Evolutionary conservation across 2,797 vertebrate genomes (phyloP), one percentile per base, ranked within the genome.

Genomic region (Danio albolineatus): DNA sequence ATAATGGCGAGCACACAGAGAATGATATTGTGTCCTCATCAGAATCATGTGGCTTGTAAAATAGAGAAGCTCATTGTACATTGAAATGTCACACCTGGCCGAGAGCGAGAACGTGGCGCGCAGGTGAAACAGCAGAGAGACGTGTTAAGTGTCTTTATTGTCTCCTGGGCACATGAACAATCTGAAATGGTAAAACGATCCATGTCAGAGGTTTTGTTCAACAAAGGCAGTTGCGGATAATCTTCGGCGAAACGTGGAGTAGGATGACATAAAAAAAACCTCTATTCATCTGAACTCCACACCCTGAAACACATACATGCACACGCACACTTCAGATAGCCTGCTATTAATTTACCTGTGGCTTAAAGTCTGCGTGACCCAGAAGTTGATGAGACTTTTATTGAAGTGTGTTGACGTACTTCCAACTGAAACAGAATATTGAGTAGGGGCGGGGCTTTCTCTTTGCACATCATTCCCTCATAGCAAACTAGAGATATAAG

Each of bases 21-120:
- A 62, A 60, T 78, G 28, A 49, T 59, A 57, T 60, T 80, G 53
- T 60, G 57, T 59, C 39, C 57, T 41, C 65, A 65, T 78, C 16
- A 80, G 81, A 74, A 71, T 78, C 48, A 59, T 72, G 54, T 77
- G 38, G 8, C 46, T 70, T 61, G 77, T 65, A 78, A 64, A 79
- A 64, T 19, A 81, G 73, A 62, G 57, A 59, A 51, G 17, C 65
- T 49, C 49, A 56, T 82, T 80, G 69, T 75, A 19, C 19, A 38
- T 21, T 70, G 66, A 77, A 86, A 82, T 73, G 73, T 82, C 62
- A 82, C 79, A 85, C 81, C 78, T 79, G 53, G 38, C 38, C 64
- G 48, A 49, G 74, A 82, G 62, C 59, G 44, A 36, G 66, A 66
- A 10, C 48, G 0, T 21, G 1, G 56, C 39, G 19, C 7, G 64